A percentile compares a stretch with the other conserved stretches of the same genome.
phyloP scores from a whole-genome alignment of 2,888 invertebrate genomes.

The Schrankia costaestrigalis region DNA sequence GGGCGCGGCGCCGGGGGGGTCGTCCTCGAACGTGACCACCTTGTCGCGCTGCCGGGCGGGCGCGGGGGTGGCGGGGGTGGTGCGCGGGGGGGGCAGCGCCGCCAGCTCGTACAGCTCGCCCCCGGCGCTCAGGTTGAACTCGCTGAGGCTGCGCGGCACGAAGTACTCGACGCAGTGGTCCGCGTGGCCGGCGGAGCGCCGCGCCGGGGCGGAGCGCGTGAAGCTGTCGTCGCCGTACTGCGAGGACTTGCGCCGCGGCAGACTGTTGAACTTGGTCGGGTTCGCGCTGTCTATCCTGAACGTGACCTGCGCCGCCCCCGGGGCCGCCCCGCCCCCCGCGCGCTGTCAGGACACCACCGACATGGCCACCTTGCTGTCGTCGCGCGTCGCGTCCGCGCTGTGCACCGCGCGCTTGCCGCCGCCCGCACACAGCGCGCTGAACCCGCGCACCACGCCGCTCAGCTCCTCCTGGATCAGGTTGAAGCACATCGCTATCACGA shows the following conservation, averaged over 20 bases:
- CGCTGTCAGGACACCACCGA: conserved; percentile 81
- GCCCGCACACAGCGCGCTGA: conserved; percentile 48
- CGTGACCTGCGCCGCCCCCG: conserved; percentile 55
- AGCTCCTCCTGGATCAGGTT: conserved; percentile 91
- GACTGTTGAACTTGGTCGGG: conserved; percentile 78
- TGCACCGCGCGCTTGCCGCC: conserved; percentile 62
- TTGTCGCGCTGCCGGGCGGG: conserved; percentile 72
- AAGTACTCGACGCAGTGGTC: conserved; percentile 89
- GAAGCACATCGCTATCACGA: conserved; percentile 92
- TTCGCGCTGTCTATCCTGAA: conserved; percentile 62
- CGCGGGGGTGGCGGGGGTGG: conserved; percentile 24
- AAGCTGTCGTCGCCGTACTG: conserved; percentile 72
- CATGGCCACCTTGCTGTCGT: conserved; percentile 71
- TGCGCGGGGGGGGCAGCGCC: conserved; percentile 38
- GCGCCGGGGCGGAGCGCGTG: conserved; percentile 83
- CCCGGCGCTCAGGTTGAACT: conserved; percentile 87
- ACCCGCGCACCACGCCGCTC: conserved; percentile 43
- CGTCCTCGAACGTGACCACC: conserved; percentile 91
- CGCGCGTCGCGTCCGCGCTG: conserved; percentile 66
- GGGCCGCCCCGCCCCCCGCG: conserved; percentile 56
- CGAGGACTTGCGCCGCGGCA: conserved; percentile 74
- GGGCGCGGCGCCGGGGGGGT: conserved; percentile 57
- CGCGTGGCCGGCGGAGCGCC: conserved; percentile 82
- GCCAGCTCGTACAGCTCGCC: conserved; percentile 39
- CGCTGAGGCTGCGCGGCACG: conserved; percentile 91